Percentiles rank a stretch among this genome's conserved stretches.
phyloP scores from a whole-genome alignment of 1,140 invertebrate species.

The Heliconius hewitsoni region DNA sequence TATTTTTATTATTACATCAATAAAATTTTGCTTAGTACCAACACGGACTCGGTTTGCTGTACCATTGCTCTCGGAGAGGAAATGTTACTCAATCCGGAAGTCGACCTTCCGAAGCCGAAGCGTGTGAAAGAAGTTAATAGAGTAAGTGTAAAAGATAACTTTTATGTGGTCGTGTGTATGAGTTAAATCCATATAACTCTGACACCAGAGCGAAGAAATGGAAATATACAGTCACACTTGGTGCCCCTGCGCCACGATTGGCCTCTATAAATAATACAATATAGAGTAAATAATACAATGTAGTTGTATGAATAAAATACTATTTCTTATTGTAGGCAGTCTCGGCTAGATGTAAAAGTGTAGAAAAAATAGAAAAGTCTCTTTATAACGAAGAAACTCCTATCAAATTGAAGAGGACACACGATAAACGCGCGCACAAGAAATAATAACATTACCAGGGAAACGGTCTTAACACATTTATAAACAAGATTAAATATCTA shows the following conservation, averaged over 20 bases:
- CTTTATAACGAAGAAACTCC: conserved; percentile 60
- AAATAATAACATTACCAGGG: conserved; percentile 39
- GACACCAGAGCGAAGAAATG: no score
- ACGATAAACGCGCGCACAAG: conserved; percentile 50
- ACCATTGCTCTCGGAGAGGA: conserved; percentile 34
- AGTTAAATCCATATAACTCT: no score
- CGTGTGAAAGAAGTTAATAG: conserved; percentile 19
- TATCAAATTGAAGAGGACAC: conserved; percentile 54
- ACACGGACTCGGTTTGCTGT: conserved; percentile 25
- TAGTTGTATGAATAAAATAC: no score
- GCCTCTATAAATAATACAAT: no score
- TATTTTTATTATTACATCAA: not conserved
- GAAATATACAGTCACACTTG: no score
- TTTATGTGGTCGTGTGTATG: no score
- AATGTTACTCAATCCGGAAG: not conserved
- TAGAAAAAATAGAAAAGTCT: conserved; percentile 53
- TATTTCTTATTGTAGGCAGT: conserved; percentile 40
- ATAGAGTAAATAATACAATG: no score
- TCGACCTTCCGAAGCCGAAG: not conserved
- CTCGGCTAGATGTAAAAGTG: conserved; percentile 48
- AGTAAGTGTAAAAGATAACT: conserved; percentile 34
- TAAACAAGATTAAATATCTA: not conserved
- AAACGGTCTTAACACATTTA: not conserved
- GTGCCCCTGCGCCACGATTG: no score
- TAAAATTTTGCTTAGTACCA: not conserved